These are phyloP conservation scores for Sterna hirundo DNA, from an alignment of 2,113 vertebrate genomes.

Conservation along the genomic window DNA sequence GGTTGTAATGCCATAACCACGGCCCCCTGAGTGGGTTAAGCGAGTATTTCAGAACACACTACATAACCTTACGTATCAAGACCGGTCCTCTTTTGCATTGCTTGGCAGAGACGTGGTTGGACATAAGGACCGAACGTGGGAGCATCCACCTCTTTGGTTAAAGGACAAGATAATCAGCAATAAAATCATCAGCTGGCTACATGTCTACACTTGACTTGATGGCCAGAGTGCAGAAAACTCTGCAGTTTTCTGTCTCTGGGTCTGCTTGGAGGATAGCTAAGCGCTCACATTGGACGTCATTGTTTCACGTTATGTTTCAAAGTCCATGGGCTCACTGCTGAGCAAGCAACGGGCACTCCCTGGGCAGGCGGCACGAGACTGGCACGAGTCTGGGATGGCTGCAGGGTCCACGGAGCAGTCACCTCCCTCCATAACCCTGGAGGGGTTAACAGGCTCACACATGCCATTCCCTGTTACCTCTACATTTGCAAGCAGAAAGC, in stretches of 20 bases:
- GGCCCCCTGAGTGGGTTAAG: neutral
- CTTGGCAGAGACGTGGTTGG: neutral
- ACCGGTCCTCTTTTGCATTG: neutral
- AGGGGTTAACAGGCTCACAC: neutral
- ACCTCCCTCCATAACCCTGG: neutral
- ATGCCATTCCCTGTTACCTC: fast-evolving
- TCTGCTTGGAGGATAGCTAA: neutral
- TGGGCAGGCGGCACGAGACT: fast-evolving
- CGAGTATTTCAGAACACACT: neutral
- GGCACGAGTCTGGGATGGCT: neutral
- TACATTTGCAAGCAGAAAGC: neutral
- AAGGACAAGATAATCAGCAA: neutral
- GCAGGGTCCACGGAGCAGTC: neutral
- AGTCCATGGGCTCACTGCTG: neutral
- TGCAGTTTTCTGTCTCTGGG: neutral
- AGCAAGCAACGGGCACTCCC: fast-evolving
- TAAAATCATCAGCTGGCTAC: neutral
- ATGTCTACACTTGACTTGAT: neutral
- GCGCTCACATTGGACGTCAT: fast-evolving
- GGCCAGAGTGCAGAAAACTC: neutral
- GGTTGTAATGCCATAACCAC: neutral
- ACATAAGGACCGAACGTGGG: fast-evolving
- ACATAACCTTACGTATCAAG: neutral
- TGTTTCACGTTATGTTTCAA: neutral
- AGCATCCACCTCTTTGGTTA: neutral